Conservation (phyloP, 2,888 invertebrate species). For the Protula sp. region DNA sequence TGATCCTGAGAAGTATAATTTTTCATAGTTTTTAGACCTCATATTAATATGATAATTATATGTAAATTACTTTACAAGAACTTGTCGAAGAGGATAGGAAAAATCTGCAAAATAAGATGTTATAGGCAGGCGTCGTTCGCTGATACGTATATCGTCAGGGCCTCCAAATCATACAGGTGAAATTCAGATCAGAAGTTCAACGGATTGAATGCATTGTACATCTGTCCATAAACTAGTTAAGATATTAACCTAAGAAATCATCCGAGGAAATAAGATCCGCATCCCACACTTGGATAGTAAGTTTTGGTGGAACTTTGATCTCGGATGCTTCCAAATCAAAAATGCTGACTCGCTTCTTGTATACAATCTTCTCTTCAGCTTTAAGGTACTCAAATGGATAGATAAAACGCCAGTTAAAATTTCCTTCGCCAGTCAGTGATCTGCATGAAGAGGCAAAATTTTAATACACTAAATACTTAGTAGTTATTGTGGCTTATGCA, state of each 20-base stretch:
- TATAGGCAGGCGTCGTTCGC: too few relatives aligned
- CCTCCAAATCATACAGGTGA: too few relatives aligned
- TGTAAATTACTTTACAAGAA: too few relatives aligned
- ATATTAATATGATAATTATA: too few relatives aligned
- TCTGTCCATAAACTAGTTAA: too few relatives aligned
- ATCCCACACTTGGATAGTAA: slow-evolving; percentile 64
- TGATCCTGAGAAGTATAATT: slow-evolving; percentile 24
- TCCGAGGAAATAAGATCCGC: slow-evolving; percentile 67
- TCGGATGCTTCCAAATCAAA: slow-evolving; percentile 72
- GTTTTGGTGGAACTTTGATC: slow-evolving; percentile 64
- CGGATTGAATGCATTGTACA: too few relatives aligned
- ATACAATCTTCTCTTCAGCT: slow-evolving; percentile 63
- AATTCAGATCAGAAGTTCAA: too few relatives aligned
- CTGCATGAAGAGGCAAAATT: too few relatives aligned
- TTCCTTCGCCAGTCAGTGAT: slow-evolving; percentile 68
- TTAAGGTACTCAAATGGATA: slow-evolving; percentile 69
- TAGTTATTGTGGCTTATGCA: too few relatives aligned
- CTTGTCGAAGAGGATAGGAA: too few relatives aligned
- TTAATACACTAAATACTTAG: not conserved
- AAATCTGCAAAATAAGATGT: too few relatives aligned
- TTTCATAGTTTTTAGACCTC: not conserved
- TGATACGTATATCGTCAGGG: too few relatives aligned
- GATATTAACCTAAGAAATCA: slow-evolving; percentile 65
- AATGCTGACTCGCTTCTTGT: slow-evolving; percentile 59
- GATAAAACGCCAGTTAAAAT: slow-evolving; percentile 82